phyloP scores from a whole-genome alignment of 2,797 vertebrate genomes.

The Acipenser ruthenus region DNA sequence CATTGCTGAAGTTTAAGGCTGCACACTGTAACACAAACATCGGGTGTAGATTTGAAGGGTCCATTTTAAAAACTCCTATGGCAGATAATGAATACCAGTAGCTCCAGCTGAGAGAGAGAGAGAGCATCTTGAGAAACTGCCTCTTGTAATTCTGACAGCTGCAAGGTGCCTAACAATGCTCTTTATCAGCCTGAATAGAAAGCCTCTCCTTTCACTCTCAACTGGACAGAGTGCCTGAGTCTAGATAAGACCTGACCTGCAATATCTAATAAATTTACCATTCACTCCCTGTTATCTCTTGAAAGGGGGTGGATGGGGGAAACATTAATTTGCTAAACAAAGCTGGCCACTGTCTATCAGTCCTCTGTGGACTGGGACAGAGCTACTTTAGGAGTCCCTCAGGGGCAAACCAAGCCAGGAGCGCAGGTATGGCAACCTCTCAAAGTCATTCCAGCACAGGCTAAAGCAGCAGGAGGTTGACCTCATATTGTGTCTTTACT shows the following conservation, averaged over 20 bases:
- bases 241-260: slow-evolving; percentile 3
- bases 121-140: not conserved
- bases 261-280: slow-evolving; percentile 2
- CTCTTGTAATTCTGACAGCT: not conserved
- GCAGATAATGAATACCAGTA: too few species aligned
- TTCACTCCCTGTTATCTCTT: not conserved
- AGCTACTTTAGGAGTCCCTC: not conserved
- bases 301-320: not conserved
- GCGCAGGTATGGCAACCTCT: not conserved
- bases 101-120: too few species aligned
- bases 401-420: not conserved
- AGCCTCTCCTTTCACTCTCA: not conserved
- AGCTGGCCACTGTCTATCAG: not conserved
- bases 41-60: too few species aligned
- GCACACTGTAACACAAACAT: too few species aligned
- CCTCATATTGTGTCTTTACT: not conserved
- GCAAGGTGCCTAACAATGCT: not conserved
- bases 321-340: slow-evolving; percentile 6
- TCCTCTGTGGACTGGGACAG: not conserved
- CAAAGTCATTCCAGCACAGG: slow-evolving; percentile 2
- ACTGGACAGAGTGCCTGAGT: slow-evolving; percentile 5
- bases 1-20: too few species aligned
- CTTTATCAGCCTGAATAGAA: slow-evolving; percentile 3
- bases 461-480: not conserved
- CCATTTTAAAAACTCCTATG: too few species aligned